A percentile compares a stretch with the other conserved stretches of the same genome.
These are phyloP conservation scores for Drosophila chauvacae DNA, from an alignment of 1,140 invertebrate species.

Conservation along the genomic window DNA sequence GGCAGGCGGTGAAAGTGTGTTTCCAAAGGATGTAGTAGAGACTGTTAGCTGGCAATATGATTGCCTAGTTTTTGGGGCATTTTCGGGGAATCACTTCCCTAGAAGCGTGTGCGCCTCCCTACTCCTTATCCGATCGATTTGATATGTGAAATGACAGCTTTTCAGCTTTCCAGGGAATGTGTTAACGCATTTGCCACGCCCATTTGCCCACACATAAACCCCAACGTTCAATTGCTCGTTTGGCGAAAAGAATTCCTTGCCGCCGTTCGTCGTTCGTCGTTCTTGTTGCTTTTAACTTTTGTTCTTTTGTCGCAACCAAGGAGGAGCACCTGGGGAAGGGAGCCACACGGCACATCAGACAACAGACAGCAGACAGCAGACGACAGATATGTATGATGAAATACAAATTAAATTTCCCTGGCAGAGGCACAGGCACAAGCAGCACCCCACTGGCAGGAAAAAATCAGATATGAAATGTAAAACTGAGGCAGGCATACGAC, in stretches of 20 bases:
- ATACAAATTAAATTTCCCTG: slow-evolving; percentile 81
- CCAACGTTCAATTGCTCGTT: slow-evolving; percentile 67
- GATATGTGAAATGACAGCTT: slow-evolving; percentile 6
- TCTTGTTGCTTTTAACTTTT: slow-evolving; percentile 49
- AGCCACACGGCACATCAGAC: neutral
- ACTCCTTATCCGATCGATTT: slow-evolving; percentile 1
- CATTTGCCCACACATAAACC: slow-evolving; percentile 41
- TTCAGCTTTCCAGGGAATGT: slow-evolving; percentile 17
- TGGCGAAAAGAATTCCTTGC: slow-evolving; percentile 39
- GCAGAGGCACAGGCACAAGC: slow-evolving; percentile 7
- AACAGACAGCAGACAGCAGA: slow-evolving; percentile 31
- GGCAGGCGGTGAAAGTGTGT: neutral
- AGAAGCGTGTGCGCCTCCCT: too few relatives aligned
- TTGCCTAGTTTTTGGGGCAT: neutral
- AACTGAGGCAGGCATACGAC: slow-evolving; percentile 47
- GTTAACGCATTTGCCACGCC: slow-evolving; percentile 46
- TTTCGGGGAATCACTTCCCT: too few relatives aligned
- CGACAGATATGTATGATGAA: slow-evolving; percentile 72
- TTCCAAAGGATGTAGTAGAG: neutral
- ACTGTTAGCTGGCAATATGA: neutral
- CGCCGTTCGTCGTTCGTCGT: neutral
- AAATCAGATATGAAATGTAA: slow-evolving; percentile 82
- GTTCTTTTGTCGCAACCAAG: slow-evolving; percentile 41
- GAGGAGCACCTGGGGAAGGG: slow-evolving; percentile 3
- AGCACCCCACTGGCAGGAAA: slow-evolving; percentile 38